phyloP scores from a whole-genome alignment of 2,113 vertebrate genomes.

The Catharus minimus region DNA sequence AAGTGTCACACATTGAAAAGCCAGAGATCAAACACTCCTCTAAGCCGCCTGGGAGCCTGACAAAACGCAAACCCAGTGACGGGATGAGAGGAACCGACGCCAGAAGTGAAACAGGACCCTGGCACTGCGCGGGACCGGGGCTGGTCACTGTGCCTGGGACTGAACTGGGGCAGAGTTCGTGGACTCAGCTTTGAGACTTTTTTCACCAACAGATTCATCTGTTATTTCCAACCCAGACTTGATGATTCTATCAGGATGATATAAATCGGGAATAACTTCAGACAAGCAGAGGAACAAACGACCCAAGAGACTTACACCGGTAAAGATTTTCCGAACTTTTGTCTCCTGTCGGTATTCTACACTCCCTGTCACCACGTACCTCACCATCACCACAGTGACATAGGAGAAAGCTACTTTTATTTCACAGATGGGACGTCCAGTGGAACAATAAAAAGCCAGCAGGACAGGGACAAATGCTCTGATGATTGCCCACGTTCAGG shows the following conservation, averaged over 20 bases:
- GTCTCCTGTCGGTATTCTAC: neutral
- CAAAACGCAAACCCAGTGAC: neutral
- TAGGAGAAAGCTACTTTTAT: neutral
- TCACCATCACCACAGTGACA: neutral
- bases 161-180: neutral
- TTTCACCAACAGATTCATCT: neutral
- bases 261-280: neutral
- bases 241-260: neutral
- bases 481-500: rapidly evolving
- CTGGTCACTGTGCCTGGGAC: neutral
- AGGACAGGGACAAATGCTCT: neutral
- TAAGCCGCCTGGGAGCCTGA: neutral
- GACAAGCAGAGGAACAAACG: neutral
- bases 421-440: neutral
- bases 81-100: neutral
- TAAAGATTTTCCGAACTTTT: neutral
- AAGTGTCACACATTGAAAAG: neutral
- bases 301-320: neutral
- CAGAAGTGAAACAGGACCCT: neutral
- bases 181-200: neutral
- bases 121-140: neutral
- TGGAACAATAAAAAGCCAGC: neutral
- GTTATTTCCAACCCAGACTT: neutral
- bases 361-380: neutral
- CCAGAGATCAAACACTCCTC: neutral